These are phyloP conservation scores for Yponomeuta evonymella DNA, from an alignment of 2,888 invertebrate species.

Conservation along the genomic window DNA sequence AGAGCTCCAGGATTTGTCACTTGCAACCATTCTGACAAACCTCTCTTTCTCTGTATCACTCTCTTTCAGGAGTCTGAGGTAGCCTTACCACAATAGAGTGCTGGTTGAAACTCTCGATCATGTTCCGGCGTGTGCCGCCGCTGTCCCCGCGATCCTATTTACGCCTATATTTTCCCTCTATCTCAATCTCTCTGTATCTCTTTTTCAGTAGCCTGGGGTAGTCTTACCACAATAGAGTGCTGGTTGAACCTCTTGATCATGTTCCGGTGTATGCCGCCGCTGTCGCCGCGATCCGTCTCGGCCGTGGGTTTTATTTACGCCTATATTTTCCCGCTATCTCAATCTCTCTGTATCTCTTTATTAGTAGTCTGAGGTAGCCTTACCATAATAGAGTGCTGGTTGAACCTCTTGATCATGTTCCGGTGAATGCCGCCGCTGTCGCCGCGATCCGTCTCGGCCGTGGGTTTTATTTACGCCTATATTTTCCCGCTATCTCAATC, in stretches of 20 bases:
- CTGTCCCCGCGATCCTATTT: slow-evolving; percentile 43
- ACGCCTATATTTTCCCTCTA: no score
- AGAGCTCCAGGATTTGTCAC: no score
- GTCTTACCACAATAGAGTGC: slow-evolving; percentile 90
- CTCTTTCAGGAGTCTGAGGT: no score
- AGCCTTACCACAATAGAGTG: no score
- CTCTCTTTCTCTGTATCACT: no score
- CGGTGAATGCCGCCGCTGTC: slow-evolving; percentile 81
- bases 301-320: slow-evolving; percentile 19
- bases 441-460: slow-evolving; percentile 46
- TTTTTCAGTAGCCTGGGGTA: no score
- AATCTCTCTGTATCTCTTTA: no score
- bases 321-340: no score
- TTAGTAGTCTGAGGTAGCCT: slow-evolving; percentile 18
- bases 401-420: slow-evolving; percentile 96
- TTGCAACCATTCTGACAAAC: no score
- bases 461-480: no score
- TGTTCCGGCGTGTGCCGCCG: slow-evolving; percentile 85
- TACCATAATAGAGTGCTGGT: slow-evolving; percentile 96
- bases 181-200: no score
- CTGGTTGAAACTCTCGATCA: slow-evolving; percentile 91
- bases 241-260: slow-evolving; percentile 98
- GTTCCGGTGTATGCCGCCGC: slow-evolving; percentile 83
- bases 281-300: slow-evolving; percentile 52
- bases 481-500: no score